These are phyloP conservation scores for Dryobotodes eremita DNA, from an alignment of 2,888 invertebrate genomes.

Conservation along the genomic window DNA sequence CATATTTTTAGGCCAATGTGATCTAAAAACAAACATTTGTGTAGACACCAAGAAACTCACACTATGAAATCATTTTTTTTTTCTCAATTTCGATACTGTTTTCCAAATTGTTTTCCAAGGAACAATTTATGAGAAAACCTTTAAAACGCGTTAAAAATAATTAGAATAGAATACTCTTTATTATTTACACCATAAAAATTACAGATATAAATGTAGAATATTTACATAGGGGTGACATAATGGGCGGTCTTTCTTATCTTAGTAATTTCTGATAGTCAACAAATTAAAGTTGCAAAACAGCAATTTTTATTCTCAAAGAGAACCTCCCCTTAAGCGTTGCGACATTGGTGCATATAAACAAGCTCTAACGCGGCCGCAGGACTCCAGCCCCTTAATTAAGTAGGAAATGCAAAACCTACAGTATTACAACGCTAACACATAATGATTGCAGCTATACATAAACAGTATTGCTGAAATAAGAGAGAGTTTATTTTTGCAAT, in stretches of 20 bases:
- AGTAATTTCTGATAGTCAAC: background rate
- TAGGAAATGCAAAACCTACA: conserved; percentile 68
- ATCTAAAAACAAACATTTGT: background rate
- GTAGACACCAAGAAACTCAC: too few species aligned
- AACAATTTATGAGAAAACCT: too few species aligned
- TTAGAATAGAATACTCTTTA: too few species aligned
- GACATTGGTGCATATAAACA: conserved; percentile 75
- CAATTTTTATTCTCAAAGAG: background rate
- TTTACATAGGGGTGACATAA: too few species aligned
- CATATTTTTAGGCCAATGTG: background rate
- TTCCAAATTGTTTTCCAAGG: background rate
- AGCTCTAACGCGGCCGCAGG: conserved; percentile 72
- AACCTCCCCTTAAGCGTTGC: conserved; percentile 65
- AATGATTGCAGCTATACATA: conserved; percentile 68
- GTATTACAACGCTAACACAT: conserved; percentile 67
- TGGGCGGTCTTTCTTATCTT: too few species aligned
- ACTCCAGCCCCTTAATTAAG: conserved; percentile 76
- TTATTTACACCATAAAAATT: too few species aligned
- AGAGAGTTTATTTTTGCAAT: conserved; percentile 57
- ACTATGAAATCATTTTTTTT: background rate
- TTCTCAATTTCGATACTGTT: background rate
- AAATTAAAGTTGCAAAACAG: background rate
- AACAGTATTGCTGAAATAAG: conserved; percentile 47
- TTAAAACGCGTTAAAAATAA: background rate
- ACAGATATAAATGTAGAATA: too few species aligned